A percentile compares a stretch with the other conserved stretches of the same genome.
Conservation (phyloP, 1,140 invertebrate genomes). For the Hylyphantes graminicola region DNA sequence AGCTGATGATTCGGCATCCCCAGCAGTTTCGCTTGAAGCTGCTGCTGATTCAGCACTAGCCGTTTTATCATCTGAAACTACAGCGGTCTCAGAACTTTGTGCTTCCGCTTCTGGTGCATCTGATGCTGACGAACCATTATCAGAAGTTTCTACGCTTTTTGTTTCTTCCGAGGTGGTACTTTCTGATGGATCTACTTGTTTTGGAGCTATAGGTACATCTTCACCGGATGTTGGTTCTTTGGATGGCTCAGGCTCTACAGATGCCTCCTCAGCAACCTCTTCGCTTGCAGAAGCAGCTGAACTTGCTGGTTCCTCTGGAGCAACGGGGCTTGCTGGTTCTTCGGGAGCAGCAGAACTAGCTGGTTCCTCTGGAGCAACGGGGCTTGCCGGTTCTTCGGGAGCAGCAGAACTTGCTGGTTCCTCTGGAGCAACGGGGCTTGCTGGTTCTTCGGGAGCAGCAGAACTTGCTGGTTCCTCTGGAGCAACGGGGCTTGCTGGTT, state of each 20-base stretch:
- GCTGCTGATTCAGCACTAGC: background rate
- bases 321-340: background rate
- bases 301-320: constrained; percentile 5
- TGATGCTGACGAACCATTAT: background rate
- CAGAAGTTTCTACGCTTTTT: background rate
- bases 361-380: constrained; percentile 9
- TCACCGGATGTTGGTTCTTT: background rate
- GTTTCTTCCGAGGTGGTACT: background rate
- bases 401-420: background rate
- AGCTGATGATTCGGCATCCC: background rate
- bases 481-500: background rate
- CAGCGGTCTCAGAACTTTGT: background rate
- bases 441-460: background rate
- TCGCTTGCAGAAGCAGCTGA: background rate
- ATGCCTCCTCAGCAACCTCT: background rate
- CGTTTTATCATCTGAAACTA: background rate
- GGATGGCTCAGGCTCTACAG: background rate
- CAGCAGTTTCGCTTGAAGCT: no score
- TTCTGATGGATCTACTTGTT: background rate
- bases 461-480: constrained; percentile 7
- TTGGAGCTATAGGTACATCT: background rate
- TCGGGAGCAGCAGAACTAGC: background rate
- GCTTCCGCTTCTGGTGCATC: background rate
- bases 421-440: background rate
- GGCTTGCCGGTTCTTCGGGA: constrained; percentile 1